These are phyloP conservation scores for Lasiurus cinereus DNA, from an alignment of 2,113 vertebrate species.

Conservation along the genomic window DNA sequence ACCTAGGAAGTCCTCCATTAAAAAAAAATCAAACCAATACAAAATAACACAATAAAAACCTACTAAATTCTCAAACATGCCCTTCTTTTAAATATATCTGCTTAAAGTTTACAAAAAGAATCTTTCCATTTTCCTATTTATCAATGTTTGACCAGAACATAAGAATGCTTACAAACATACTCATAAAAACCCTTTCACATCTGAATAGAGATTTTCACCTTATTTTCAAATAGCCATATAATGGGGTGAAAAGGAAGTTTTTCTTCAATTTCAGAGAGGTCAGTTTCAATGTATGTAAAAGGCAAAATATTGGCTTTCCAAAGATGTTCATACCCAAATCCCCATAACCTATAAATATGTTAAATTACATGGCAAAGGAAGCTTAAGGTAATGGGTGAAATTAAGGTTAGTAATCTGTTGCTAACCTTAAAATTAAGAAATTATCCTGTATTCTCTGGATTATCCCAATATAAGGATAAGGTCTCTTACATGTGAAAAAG, in stretches of 20 bases:
- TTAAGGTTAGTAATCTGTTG: neutral
- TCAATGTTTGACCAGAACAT: neutral
- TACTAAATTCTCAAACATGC: neutral
- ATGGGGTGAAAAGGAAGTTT: neutral
- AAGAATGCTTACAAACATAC: neutral
- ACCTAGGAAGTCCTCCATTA: neutral
- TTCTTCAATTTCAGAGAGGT: neutral
- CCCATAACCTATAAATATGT: neutral
- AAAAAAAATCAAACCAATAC: neutral
- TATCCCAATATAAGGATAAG: neutral
- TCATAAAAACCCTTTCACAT: neutral
- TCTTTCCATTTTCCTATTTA: neutral
- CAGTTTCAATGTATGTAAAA: neutral
- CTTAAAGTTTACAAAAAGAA: slow-evolving; percentile 10
- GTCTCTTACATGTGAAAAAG: neutral
- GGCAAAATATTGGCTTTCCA: neutral
- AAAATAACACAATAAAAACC: neutral
- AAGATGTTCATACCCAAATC: neutral
- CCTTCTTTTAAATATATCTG: neutral
- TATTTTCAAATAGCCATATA: neutral
- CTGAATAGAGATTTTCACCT: neutral
- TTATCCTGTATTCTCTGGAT: neutral
- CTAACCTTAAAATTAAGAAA: neutral
- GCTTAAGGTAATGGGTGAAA: slow-evolving; percentile 7
- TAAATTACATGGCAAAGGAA: neutral